Percentiles rank a stretch among this genome's conserved stretches.
These are phyloP conservation scores for Bombus sylvicola DNA, from an alignment of 1,140 invertebrate genomes.

Conservation along the genomic window DNA sequence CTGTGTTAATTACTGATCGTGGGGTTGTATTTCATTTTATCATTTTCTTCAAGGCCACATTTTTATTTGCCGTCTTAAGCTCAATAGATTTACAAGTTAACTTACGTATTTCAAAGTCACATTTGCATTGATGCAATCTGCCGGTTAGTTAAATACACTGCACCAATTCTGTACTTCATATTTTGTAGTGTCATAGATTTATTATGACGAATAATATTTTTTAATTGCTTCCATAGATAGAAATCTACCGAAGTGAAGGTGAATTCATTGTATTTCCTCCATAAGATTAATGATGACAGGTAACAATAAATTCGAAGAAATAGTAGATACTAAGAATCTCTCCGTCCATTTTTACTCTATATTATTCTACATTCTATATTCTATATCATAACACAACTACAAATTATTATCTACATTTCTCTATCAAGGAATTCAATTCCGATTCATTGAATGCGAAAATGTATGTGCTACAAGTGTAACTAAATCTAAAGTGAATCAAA, in stretches of 20 bases:
- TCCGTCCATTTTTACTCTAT: no score
- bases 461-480: neutral
- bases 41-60: no score
- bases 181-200: neutral
- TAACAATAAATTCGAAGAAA: neutral
- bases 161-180: neutral
- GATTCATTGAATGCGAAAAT: neutral
- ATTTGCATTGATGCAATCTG: neutral
- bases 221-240: neutral
- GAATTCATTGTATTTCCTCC: neutral
- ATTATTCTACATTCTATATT: no score
- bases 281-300: neutral
- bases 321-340: neutral
- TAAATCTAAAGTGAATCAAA: neutral
- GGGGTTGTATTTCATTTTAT: neutral
- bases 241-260: neutral
- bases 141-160: no score
- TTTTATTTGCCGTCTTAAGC: neutral
- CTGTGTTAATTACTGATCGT: neutral
- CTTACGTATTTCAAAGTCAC: neutral
- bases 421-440: no score
- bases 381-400: no score
- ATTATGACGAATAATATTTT: neutral
- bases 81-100: neutral
- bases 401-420: no score